These are phyloP conservation scores for Leptocoma aspasia DNA, from an alignment of 2,113 vertebrate genomes.

Conservation along the genomic window DNA sequence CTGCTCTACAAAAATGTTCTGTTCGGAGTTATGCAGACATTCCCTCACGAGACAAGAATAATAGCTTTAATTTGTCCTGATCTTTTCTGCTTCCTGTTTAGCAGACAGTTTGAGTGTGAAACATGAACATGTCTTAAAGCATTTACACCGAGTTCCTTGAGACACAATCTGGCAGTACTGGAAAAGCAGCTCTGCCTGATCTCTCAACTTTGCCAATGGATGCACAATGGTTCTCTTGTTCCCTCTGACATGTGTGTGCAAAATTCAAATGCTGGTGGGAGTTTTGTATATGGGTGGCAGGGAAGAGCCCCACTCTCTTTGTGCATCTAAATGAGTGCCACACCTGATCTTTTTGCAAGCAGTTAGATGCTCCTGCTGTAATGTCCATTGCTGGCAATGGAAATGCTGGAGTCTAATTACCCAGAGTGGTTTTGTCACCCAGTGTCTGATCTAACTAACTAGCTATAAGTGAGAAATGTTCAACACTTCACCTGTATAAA, in stretches of 20 bases:
- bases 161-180: background rate
- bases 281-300: background rate
- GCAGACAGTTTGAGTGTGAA: background rate
- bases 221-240: constrained; percentile 24
- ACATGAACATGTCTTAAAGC: constrained; percentile 8
- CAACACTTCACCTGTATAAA: background rate
- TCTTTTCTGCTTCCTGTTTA: background rate
- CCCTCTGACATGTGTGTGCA: background rate
- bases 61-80: background rate
- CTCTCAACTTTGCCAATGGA: constrained; percentile 28
- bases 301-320: background rate
- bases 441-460: background rate
- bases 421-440: background rate
- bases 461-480: background rate
- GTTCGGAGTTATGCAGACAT: constrained; percentile 25
- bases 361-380: background rate
- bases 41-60: background rate
- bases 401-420: background rate
- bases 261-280: background rate
- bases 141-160: constrained; percentile 28
- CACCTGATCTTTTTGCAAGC: background rate
- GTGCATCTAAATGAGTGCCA: constrained; percentile 50
- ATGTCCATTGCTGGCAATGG: constrained; percentile 56
- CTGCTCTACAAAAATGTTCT: constrained; percentile 3
- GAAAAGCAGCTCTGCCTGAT: background rate